These are phyloP conservation scores for Heteromormyrus szaboi DNA, from an alignment of 2,797 vertebrate species.

Conservation along the genomic window DNA sequence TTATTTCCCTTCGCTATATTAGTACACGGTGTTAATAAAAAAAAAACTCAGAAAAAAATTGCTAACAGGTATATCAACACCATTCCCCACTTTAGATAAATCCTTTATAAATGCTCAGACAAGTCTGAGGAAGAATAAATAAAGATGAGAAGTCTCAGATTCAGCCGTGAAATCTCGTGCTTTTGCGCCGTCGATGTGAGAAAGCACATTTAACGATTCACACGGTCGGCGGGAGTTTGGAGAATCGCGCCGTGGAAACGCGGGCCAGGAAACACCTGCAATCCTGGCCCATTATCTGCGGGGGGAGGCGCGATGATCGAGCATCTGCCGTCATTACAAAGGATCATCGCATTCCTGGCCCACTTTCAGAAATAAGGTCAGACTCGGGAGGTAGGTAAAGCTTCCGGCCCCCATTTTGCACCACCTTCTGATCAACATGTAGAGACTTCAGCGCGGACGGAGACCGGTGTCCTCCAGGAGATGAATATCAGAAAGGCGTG, in stretches of 20 bases:
- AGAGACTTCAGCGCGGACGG: constrained; percentile 38
- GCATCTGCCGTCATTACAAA: constrained; percentile 28
- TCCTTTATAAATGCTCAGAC: not conserved
- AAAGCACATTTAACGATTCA: constrained; percentile 2
- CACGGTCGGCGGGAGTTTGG: not conserved
- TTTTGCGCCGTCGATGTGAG: not conserved
- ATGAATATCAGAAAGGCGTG: constrained; percentile 44
- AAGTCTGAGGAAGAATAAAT: not conserved
- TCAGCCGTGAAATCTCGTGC: not conserved
- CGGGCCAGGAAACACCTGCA: not conserved
- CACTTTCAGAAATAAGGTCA: constrained; percentile 39
- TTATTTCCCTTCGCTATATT: not conserved
- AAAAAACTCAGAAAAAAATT: not conserved
- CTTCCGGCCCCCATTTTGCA: constrained; percentile 23
- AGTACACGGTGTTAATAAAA: not conserved
- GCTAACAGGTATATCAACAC: not conserved
- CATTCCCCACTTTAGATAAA: not conserved
- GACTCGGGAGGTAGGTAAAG: constrained; percentile 13
- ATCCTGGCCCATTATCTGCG: not conserved
- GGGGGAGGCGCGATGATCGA: constrained; percentile 23
- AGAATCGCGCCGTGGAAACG: not conserved
- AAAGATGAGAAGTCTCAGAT: not conserved
- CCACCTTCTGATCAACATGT: constrained; percentile 22
- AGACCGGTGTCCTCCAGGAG: constrained; percentile 38
- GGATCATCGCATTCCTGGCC: constrained; percentile 27